Percentiles rank a stretch among this genome's conserved stretches.
Conservation (phyloP, 2,113 vertebrate species). For the Eulacestoma nigropectus region DNA sequence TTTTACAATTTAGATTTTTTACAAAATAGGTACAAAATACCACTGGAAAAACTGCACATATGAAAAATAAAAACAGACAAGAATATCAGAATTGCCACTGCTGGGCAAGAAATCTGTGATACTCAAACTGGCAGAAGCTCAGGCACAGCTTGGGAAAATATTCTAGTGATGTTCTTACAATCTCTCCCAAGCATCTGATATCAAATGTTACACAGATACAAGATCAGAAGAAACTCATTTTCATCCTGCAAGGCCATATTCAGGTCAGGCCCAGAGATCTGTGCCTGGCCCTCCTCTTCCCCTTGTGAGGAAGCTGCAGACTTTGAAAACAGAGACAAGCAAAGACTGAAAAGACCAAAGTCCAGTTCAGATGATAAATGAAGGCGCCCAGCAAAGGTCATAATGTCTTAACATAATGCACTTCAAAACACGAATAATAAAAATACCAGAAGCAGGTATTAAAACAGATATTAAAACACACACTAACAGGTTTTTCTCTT, state of each 20-base stretch:
- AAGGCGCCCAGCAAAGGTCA: not conserved
- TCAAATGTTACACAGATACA: not conserved
- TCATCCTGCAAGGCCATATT: not conserved
- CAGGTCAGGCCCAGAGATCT: not conserved
- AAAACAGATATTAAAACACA: not conserved
- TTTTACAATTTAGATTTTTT: not conserved
- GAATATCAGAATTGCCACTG: not conserved
- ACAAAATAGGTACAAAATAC: not conserved
- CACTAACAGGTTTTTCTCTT: not conserved
- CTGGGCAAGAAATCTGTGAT: not conserved
- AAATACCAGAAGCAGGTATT: not conserved
- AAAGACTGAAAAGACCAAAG: not conserved
- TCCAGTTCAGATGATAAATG: not conserved
- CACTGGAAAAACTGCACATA: not conserved
- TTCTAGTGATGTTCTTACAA: not conserved
- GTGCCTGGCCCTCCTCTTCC: not conserved
- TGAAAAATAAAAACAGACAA: not conserved
- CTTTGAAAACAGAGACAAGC: not conserved
- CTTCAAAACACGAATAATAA: not conserved
- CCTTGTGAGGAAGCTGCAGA: not conserved
- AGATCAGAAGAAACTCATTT: not conserved
- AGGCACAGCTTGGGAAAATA: not conserved
- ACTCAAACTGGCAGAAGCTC: not conserved
- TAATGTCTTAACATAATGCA: not conserved
- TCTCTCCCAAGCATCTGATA: not conserved